Percentiles rank a stretch among this genome's conserved stretches.
These are phyloP conservation scores for Lottia gigantea DNA, from an alignment of 2,888 invertebrate genomes.

Conservation along the genomic window DNA sequence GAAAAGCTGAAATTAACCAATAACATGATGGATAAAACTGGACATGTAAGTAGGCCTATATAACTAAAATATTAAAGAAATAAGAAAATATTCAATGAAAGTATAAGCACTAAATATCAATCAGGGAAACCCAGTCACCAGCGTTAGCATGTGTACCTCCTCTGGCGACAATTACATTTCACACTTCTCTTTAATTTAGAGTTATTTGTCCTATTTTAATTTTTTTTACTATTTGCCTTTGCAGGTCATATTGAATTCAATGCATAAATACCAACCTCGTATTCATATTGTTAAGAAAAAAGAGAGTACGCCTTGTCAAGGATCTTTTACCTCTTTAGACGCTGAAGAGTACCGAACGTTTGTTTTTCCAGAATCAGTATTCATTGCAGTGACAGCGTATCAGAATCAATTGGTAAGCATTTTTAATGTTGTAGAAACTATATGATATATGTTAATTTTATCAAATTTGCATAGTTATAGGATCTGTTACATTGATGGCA, in stretches of 20 bases:
- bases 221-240: not conserved
- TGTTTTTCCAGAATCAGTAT: slow-evolving; percentile 96
- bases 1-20: slow-evolving; percentile 98
- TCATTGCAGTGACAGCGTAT: slow-evolving; percentile 99
- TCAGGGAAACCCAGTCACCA: no score
- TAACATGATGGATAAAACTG: slow-evolving; percentile 83
- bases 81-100: no score
- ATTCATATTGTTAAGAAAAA: slow-evolving; percentile 93
- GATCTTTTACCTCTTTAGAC: slow-evolving; percentile 80
- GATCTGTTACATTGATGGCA: no score
- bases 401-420: slow-evolving; percentile 94
- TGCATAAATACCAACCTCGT: slow-evolving; percentile 99
- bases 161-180: no score
- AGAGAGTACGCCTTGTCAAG: slow-evolving; percentile 62
- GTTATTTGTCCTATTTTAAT: no score
- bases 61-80: no score
- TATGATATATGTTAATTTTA: no score
- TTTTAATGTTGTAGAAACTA: no score
- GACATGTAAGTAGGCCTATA: slow-evolving; percentile 66
- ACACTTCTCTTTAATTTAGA: no score
- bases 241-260: slow-evolving; percentile 98
- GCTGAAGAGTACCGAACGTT: slow-evolving; percentile 95
- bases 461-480: no score
- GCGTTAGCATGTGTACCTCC: no score
- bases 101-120: no score